Base-by-base conservation (phyloP, 2,888 invertebrate genomes). In the Agonopterix alstromeriana region DNA sequence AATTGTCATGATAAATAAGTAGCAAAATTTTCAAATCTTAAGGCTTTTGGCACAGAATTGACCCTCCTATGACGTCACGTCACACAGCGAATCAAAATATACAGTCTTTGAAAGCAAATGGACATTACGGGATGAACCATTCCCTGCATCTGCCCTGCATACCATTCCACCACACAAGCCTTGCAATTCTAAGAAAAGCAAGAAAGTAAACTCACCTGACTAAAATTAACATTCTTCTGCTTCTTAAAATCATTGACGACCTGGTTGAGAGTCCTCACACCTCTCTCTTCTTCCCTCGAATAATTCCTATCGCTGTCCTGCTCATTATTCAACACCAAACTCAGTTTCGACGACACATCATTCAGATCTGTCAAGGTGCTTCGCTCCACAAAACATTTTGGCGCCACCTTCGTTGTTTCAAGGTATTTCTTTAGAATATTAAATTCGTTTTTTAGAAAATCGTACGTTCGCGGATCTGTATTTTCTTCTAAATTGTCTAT, bases 171-270 rank as follows among this genome's bases (percentile, higher is more conserved):
- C 14, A 14, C 14, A 14, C 14, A 14, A 14, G 14, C 14, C 14
- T 14, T 1, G 2, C 14, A 14, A 14, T 14, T 2, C 14, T 2
- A 14, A 14, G n/a, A n/a, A n/a, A n/a, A n/a, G n/a, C n/a, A n/a
- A n/a, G n/a, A n/a, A 14, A 35, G 17, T 11, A 43, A 7, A 61
- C 66, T 49, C 51, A 85, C 87, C 71, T 73, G 70, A 59, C 58
- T 61, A 53, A 81, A 82, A 57, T 87, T 87, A 14, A 85, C 77
- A 63, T 82, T 87, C 53, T 86, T 82, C 58, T 52, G 67, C 56
- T 82, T 86, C 57, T 78, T 85, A 52, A 87, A 69, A 67, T 87
- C 77, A 48, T 87, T 87, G 5, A 85, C 61, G 1, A 87, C 55
- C 43, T 77, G 73, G 43, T 66, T 70, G 11, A 69, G 66, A 3